These are phyloP conservation scores for Ptychochromis oligacanthus DNA, from an alignment of 2,113 vertebrate genomes.

Conservation along the genomic window DNA sequence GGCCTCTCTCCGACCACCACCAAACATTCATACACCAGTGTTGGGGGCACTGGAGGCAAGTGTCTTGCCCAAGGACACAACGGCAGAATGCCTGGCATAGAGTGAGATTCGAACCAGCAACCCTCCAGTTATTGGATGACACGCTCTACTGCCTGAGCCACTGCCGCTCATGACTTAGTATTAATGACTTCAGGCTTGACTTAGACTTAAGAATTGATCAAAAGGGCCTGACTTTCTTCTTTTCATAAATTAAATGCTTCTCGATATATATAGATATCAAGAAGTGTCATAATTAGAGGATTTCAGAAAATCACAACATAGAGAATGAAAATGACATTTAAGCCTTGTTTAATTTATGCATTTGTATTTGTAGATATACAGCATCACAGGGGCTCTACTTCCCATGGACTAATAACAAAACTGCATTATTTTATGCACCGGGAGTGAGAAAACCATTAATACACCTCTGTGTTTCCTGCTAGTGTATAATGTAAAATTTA, in stretches of 20 bases:
- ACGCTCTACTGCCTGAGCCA: too few relatives aligned
- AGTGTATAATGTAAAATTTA: neutral
- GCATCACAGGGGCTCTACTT: neutral
- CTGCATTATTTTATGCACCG: neutral
- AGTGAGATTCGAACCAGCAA: too few relatives aligned
- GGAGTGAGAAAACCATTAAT: neutral
- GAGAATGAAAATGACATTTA: neutral
- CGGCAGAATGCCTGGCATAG: too few relatives aligned
- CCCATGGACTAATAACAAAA: neutral
- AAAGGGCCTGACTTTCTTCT: neutral
- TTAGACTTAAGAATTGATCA: neutral
- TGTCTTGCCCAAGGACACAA: too few relatives aligned
- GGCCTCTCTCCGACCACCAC: too few relatives aligned
- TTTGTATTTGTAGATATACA: neutral
- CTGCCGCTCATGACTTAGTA: too few relatives aligned
- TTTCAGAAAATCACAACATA: neutral
- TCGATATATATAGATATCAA: neutral
- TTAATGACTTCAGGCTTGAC: neutral
- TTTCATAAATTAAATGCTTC: neutral
- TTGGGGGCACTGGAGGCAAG: too few relatives aligned
- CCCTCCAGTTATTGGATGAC: too few relatives aligned
- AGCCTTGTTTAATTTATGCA: neutral
- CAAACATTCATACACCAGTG: too few relatives aligned
- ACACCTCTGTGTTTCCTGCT: neutral
- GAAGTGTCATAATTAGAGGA: neutral